Base-by-base conservation (phyloP, 1,140 invertebrate species). In the Drosophila simulans region DNA sequence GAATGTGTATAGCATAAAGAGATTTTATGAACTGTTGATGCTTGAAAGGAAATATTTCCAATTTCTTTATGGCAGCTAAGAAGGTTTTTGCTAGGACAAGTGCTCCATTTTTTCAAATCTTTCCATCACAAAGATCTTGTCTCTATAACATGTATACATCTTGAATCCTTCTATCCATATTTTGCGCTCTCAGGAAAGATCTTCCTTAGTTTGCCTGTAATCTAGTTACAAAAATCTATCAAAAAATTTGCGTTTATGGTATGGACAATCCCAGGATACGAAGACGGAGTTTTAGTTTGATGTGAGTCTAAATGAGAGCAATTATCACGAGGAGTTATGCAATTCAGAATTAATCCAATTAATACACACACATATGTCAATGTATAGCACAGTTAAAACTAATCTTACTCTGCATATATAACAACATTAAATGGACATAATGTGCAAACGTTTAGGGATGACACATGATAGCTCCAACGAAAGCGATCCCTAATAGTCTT, bases 221-320 rank as follows among this genome's bases (percentile, higher is more conserved):
- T 66, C 13, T 75, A 71, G 59, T 59, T 66, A 27, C 22, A 63
- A 22, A 66, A 80, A 80, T 72, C 68, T 73, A 86, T 79, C 74
- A 76, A 82, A 80, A 78, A 90, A 90, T 86, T 90, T 90, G 86
- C 86, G 86, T 90, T 90, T 86, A 90, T 80, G 80, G 79, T 90
- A 90, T 89, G 86, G 86, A 90, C 86, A 90, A 90, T 90, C 86
- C 79, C 74, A 76, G 77, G 74, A 85, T 76, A 79, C 69, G 52
- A 70, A 80, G 68, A 46, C 43, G 66, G 43, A 56, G 71, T 53
- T 80, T 83, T 72, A 77, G 63, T 88, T 88, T 58, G 39, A 56
- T 4, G 15, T 39, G 25, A 34, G 56, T 27, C 35, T 17, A 58
- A 59, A 60, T 13, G 55, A 52, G 59, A 71, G 55, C 51, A 56